phyloP scores from a whole-genome alignment of 1,140 invertebrate genomes.

The Rhyzopertha dominica region DNA sequence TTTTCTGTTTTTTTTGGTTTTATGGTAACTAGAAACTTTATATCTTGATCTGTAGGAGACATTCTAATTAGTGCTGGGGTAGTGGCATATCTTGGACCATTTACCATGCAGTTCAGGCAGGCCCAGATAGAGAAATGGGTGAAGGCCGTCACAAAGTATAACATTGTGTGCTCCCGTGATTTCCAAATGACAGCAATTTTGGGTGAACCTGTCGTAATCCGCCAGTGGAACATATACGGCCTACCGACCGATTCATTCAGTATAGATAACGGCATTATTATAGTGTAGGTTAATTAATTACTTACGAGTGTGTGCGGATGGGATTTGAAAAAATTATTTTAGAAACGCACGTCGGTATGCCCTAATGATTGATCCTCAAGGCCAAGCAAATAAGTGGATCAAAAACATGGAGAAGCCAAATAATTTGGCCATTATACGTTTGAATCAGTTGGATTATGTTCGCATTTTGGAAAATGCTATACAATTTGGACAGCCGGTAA shows the following conservation, averaged over 20 bases:
- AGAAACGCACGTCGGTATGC: conserved; percentile 83
- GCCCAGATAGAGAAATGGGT: conserved; percentile 72
- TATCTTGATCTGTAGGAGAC: conserved; percentile 58
- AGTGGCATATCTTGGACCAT: conserved; percentile 87
- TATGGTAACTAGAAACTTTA: no score
- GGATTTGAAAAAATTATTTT: conserved; percentile 13
- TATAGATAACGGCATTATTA: conserved; percentile 89
- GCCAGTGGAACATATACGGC: conserved; percentile 88
- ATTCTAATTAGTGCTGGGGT: conserved; percentile 82
- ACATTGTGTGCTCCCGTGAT: conserved; percentile 70
- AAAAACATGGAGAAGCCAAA: conserved; percentile 89
- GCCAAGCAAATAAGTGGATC: conserved; percentile 91
- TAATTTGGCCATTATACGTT: conserved; percentile 75
- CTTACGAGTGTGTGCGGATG: no score
- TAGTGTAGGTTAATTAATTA: conserved; percentile 53
- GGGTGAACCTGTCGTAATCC: conserved; percentile 81
- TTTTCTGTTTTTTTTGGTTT: no score
- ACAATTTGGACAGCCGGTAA: conserved; percentile 83
- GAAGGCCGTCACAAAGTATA: conserved; percentile 55
- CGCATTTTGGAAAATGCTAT: conserved; percentile 86
- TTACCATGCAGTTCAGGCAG: conserved; percentile 71
- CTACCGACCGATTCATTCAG: conserved; percentile 86
- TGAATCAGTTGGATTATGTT: conserved; percentile 78
- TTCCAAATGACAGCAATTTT: conserved; percentile 69
- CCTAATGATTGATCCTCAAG: conserved; percentile 92